These are phyloP conservation scores for Epiblema foenella DNA, from an alignment of 2,888 invertebrate species.

Conservation along the genomic window DNA sequence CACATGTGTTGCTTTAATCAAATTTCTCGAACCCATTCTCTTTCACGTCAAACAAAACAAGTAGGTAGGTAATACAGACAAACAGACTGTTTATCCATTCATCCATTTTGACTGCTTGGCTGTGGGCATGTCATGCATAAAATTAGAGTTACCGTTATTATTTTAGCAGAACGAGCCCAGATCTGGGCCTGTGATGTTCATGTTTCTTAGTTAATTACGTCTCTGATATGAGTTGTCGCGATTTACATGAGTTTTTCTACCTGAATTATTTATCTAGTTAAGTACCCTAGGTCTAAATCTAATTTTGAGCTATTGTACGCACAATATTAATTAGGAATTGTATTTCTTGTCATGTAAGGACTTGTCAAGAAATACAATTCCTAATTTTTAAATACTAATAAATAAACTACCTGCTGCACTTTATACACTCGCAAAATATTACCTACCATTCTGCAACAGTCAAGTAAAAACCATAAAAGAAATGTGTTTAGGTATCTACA, in stretches of 20 bases:
- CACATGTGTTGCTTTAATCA: constrained; percentile 42
- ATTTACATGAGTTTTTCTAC: constrained; percentile 5
- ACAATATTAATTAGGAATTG: no score
- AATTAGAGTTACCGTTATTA: constrained; percentile 33
- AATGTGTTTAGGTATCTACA: no score
- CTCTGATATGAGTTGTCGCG: constrained; percentile 17
- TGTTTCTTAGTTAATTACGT: constrained; percentile 29
- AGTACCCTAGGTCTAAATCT: neutral
- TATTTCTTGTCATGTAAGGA: no score
- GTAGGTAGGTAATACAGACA: constrained; percentile 27
- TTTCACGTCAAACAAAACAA: constrained; percentile 24
- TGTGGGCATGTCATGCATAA: constrained; percentile 20
- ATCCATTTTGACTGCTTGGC: constrained; percentile 11
- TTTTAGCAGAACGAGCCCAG: constrained; percentile 13
- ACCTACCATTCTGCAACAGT: no score
- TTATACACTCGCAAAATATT: no score
- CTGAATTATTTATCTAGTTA: neutral
- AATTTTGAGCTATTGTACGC: no score
- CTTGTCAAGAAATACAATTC: no score
- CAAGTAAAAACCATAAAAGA: no score
- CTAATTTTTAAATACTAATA: no score
- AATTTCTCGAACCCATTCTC: constrained; percentile 40
- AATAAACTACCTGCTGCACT: no score
- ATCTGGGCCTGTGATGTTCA: constrained; percentile 17
- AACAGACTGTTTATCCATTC: constrained; percentile 3